These are phyloP conservation scores for Silvanus unidentatus DNA, from an alignment of 2,888 invertebrate species.

Conservation along the genomic window DNA sequence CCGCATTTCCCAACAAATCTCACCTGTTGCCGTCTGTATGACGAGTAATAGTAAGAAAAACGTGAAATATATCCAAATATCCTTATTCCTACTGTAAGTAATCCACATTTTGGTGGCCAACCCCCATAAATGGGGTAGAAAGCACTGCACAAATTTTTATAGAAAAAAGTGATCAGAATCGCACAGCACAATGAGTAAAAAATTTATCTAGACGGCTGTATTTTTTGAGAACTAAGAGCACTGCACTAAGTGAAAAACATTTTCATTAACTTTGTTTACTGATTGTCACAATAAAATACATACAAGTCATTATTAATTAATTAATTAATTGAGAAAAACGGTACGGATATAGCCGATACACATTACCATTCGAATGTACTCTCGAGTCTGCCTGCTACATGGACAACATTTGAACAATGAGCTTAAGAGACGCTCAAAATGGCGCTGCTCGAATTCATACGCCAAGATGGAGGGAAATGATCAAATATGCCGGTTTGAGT, in stretches of 20 bases:
- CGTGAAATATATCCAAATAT: slow-evolving; percentile 57
- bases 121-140: slow-evolving; percentile 45
- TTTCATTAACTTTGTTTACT: slow-evolving; percentile 9
- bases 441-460: too few relatives aligned
- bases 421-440: too few relatives aligned
- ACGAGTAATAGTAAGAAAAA: slow-evolving; percentile 48
- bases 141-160: slow-evolving; percentile 50
- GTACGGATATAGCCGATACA: too few relatives aligned
- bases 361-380: too few relatives aligned
- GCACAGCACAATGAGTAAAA: background rate
- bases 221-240: slow-evolving; percentile 10
- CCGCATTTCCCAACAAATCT: too few relatives aligned
- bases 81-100: slow-evolving; percentile 52
- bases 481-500: too few relatives aligned
- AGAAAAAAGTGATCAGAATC: background rate
- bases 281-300: slow-evolving; percentile 19
- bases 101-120: slow-evolving; percentile 57
- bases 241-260: slow-evolving; percentile 36
- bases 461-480: too few relatives aligned
- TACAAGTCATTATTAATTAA: too few relatives aligned
- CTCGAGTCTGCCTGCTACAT: too few relatives aligned
- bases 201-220: too few relatives aligned
- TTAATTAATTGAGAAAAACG: too few relatives aligned
- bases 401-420: too few relatives aligned
- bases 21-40: slow-evolving; percentile 55